Conservation (phyloP, 2,888 invertebrate genomes). For the Diarsia rubi region DNA sequence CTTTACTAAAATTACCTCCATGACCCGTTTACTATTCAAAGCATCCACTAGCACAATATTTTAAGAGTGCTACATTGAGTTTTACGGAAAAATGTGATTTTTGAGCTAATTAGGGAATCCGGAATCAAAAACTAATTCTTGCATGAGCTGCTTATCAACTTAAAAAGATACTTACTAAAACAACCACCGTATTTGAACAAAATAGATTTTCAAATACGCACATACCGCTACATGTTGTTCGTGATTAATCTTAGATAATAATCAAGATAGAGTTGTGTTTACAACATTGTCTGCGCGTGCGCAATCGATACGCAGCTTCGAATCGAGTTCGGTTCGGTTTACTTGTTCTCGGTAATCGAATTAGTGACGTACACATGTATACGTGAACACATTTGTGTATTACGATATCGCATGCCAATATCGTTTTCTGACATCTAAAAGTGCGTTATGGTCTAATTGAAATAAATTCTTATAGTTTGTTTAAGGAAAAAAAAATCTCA, state of each 20-base stretch:
- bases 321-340: slow-evolving; percentile 9
- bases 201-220: slow-evolving; percentile 3
- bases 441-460: too few relatives aligned
- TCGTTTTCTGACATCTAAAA: too few relatives aligned
- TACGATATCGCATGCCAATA: slow-evolving; percentile 22
- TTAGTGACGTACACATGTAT: slow-evolving; percentile 35
- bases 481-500: too few relatives aligned
- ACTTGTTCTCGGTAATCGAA: slow-evolving; percentile 38
- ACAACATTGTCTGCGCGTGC: slow-evolving; percentile 25
- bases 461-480: too few relatives aligned
- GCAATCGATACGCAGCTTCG: slow-evolving; percentile 18
- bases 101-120: not conserved
- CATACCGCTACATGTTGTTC: not conserved
- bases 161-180: not conserved
- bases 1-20: too few relatives aligned
- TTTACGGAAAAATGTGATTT: too few relatives aligned
- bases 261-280: slow-evolving; percentile 33
- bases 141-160: not conserved
- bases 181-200: not conserved
- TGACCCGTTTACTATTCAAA: too few relatives aligned
- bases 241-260: slow-evolving; percentile 11
- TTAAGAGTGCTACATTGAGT: too few relatives aligned
- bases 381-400: slow-evolving; percentile 22
- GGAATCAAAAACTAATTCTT: not conserved
- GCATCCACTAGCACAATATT: too few relatives aligned